A percentile compares a stretch with the other conserved stretches of the same genome.
Conservation (phyloP, 1,140 invertebrate genomes). For the Brachionus sp. region DNA sequence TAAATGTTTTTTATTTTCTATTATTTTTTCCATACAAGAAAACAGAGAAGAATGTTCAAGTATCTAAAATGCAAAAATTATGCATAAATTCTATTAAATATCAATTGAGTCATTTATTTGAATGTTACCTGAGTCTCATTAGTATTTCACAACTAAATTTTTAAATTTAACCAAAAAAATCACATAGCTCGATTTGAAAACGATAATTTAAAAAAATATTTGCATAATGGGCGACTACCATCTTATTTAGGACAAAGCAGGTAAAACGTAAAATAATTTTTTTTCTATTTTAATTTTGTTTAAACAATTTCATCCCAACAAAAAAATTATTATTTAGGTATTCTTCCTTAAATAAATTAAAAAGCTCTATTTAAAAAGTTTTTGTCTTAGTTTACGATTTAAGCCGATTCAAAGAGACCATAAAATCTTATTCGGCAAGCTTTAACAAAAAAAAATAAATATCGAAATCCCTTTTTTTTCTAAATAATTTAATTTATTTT, state of each 20-base stretch:
- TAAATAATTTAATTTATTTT: neutral
- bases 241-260: neutral
- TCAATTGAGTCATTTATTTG: neutral
- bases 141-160: neutral
- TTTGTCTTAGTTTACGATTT: neutral
- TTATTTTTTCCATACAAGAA: neutral
- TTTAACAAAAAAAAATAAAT: neutral
- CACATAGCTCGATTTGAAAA: neutral
- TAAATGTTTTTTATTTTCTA: neutral
- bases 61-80: neutral
- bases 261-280: neutral
- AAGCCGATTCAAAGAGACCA: neutral
- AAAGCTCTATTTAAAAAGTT: neutral
- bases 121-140: neutral
- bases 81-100: neutral
- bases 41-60: neutral
- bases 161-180: neutral
- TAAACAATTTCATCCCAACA: neutral
- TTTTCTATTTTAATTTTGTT: neutral
- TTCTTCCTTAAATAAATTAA: neutral
- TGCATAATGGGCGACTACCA: neutral
- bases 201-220: neutral
- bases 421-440: neutral
- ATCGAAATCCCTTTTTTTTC: neutral
- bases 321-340: neutral